Evolutionary conservation across 2,888 invertebrate species (phyloP), one percentile per base, ranked within the genome.

Genomic region (Drosophila differens): DNA sequence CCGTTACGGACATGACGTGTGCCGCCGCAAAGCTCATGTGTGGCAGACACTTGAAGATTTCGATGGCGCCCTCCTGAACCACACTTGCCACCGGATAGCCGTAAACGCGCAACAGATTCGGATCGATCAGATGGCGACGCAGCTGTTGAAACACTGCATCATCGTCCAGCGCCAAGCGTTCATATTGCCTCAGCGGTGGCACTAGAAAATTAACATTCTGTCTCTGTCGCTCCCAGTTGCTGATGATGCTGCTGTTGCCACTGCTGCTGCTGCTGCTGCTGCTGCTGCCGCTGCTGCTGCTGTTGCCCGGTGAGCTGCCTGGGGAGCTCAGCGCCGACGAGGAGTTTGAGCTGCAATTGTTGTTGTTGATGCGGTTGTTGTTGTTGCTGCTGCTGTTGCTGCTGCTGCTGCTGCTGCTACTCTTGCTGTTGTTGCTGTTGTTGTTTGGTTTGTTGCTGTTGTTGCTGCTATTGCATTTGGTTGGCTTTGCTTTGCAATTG

Each of bases 41-140:
- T 69, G 94, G 94, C 85, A 94, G 93, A 64, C 94, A 94, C 86
- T 95, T 95, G 90, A 95, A 95, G 64, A 96, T 95, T 81, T 96
- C 94, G 9, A 95, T 96, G 83, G 95, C 94, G 47, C 95, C 95
- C 3, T 95, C 95, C 78, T 95, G 94, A 14, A 94, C 92, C 58
- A 94, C 94, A 76, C 95, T 95, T 84, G 96, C 95, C 10, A 96
- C 94, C 0, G 97, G 97, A 89, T 96, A 97, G 2, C 97, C 97
- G 76, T 96, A 94, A 16, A 95, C 94, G 81, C 95, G 94, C 93
- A 97, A 94, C 71, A 95, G 94, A 79, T 95, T 95, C 10, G 94
- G 94, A 32, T 95, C 94, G 58, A 97, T 94, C 28, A 95, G 91
- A 92, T 96, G 96, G 66, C 94, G 94, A 2, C 94, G 94, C 57